Evolutionary conservation across 2,797 vertebrate species (phyloP), one percentile per base, ranked within the genome.

Genomic region (Argentina silus): DNA sequence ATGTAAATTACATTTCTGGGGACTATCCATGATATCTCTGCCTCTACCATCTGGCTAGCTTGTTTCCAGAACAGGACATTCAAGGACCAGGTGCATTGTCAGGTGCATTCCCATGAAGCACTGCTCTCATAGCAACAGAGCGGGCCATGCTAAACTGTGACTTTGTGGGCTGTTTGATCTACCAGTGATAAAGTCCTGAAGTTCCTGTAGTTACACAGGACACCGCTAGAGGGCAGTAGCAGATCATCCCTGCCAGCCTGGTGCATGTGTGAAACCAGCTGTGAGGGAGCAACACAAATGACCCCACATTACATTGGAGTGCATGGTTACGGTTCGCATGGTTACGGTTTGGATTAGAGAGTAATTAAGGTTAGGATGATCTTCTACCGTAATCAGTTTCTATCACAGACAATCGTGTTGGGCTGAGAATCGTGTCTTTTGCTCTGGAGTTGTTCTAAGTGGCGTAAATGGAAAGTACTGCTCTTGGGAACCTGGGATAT

Each of bases 181-280:
- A 65, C 55, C 11, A 3, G 66, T 48, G 14, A 23, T 53, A 23
- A 51, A 11, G 61, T n/a, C n/a, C n/a, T n/a, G 43, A 51, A 55
- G 51, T 55, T 8, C 63, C 3, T 82, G 73, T n/a, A 77, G 72
- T 81, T 73, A 77, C 79, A 67, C 43, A 72, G 77, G 75, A 72
- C 70, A 78, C 69, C 36, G 3, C 36, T 5, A 21, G 69, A 72
- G 79, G 78, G 74, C 0, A 71, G 21, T 15, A 64, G 64, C 43
- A 45, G 48, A 67, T 1, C 2, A 36, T 61, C 27, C 14, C 65
- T 51, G 65, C 14, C 65, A 27, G 65, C 27, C 59, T 36, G 59
- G 5, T 27, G 12, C 27, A 23, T 59, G 15, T 53, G 11, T 59
- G 56, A 21, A 23, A 27, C 21, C 55, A 57, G 21, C 55, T 57